phyloP scores from a whole-genome alignment of 2,113 vertebrate species.

The Engystomops pustulosus region DNA sequence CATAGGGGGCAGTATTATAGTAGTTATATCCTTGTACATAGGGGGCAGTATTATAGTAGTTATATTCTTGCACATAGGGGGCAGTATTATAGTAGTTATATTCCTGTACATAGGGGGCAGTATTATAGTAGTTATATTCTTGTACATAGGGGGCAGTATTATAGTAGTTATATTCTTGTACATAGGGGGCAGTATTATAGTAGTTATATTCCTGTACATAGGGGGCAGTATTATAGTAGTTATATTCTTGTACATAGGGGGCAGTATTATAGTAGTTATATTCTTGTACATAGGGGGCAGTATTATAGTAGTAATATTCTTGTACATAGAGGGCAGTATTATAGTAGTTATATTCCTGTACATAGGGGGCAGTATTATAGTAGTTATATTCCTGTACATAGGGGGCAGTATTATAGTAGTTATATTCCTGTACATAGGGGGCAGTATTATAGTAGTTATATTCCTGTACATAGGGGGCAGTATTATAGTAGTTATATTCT shows the following conservation, averaged over 20 bases:
- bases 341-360: slow-evolving; percentile 8
- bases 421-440: background rate
- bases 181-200: background rate
- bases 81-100: slow-evolving; percentile 16
- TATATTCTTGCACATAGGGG: slow-evolving; percentile 8
- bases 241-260: slow-evolving; percentile 12
- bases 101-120: background rate
- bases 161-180: slow-evolving; percentile 11
- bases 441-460: slow-evolving; percentile 13
- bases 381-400: slow-evolving; percentile 2
- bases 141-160: background rate
- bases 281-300: slow-evolving; percentile 4
- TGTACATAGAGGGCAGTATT: slow-evolving; percentile 3
- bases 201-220: slow-evolving; percentile 4
- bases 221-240: background rate
- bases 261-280: slow-evolving; percentile 16
- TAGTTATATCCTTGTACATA: background rate
- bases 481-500: slow-evolving; percentile 7
- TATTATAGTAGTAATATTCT: slow-evolving; percentile 12
- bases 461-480: background rate
- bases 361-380: background rate
- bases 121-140: slow-evolving; percentile 10
- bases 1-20: background rate
- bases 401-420: background rate
- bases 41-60: slow-evolving; percentile 1